Base-by-base conservation (phyloP, 2,113 vertebrate genomes). In the Spermophilus dauricus region DNA sequence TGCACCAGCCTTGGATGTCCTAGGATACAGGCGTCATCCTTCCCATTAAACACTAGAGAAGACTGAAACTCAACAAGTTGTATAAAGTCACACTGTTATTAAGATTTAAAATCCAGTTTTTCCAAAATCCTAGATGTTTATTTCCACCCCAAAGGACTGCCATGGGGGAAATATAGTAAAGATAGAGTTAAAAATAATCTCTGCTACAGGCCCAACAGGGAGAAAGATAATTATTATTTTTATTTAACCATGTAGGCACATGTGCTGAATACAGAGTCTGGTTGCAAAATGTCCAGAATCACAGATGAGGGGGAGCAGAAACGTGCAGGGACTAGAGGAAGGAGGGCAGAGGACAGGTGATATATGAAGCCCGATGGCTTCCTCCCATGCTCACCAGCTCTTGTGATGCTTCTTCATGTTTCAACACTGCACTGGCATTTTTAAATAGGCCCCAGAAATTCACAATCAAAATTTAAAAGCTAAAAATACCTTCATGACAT, bases 401-500 rank as follows among this genome's bases (percentile, higher is more conserved):
- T 69, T 97, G 92, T 83, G 85, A 83, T 0, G 0, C 14, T 96
- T 97, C 94, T 96, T 92, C 39, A 75, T 13, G 77, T 53, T 97
- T 98, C 89, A 97, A 92, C 81, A n/a, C 83, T 96, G 80, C n/a
- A 48, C 67, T 0, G 48, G 89, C 92, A 86, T 0, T 18, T 84
- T 93, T 87, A 24, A 91, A 97, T 61, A 28, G 42, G 91, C 72
- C 10, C 37, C 13, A 51, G 77, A 96, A 94, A 16, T 72, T 81
- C 56, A 98, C 42, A 32, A 95, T 96, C 86, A 96, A 90, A 82
- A 96, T 86, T 98, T 86, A 81, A 77, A 97, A 97, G 95, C 67
- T 91, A 84, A 95, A 63, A 96, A 69, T 78, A 89, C 37, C 42
- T 76, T 20, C 53, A 58, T 63, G 48, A 42, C 24, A 88, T 77